Conservation (phyloP, 2,888 invertebrate genomes). For the Pasiphila rectangulata region DNA sequence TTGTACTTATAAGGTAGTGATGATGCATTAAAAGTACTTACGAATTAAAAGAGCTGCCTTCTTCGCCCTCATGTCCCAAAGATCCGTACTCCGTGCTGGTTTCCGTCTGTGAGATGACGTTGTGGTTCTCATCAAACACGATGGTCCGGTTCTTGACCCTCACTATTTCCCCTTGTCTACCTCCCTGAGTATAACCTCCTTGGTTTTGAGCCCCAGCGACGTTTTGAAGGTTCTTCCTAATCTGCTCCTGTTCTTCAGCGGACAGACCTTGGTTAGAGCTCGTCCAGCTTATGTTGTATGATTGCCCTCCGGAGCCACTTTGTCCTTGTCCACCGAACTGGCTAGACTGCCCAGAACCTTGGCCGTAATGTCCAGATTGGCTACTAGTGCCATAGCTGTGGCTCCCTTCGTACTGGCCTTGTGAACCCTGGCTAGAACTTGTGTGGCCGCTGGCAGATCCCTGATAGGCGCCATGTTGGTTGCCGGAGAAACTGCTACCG, state of each 20-base stretch:
- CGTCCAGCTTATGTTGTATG: constrained; percentile 54
- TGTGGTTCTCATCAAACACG: constrained; percentile 65
- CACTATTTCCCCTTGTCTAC: constrained; percentile 48
- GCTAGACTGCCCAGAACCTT: constrained; percentile 23
- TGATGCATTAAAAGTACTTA: constrained; percentile 38
- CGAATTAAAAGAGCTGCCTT: constrained; percentile 69
- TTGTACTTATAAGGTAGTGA: background rate
- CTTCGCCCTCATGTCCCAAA: constrained; percentile 69
- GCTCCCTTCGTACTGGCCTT: no score
- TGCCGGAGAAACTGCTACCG: constrained; percentile 21
- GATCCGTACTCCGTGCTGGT: constrained; percentile 75
- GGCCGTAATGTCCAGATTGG: constrained; percentile 5
- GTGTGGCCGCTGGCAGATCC: constrained; percentile 23
- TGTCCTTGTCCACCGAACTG: constrained; percentile 33
- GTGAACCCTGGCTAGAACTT: constrained; percentile 30
- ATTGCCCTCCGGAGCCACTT: constrained; percentile 33
- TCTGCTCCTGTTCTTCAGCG: constrained; percentile 56
- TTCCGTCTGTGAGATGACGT: constrained; percentile 72
- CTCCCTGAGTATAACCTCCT: constrained; percentile 44
- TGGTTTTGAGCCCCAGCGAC: constrained; percentile 39
- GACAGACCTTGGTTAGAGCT: constrained; percentile 49
- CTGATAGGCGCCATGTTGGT: constrained; percentile 13
- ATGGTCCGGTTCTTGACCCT: constrained; percentile 58
- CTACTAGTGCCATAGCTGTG: no score
- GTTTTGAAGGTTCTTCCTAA: constrained; percentile 50